These are phyloP conservation scores for Temnothorax ravouxi DNA, from an alignment of 2,888 invertebrate species.

Conservation along the genomic window DNA sequence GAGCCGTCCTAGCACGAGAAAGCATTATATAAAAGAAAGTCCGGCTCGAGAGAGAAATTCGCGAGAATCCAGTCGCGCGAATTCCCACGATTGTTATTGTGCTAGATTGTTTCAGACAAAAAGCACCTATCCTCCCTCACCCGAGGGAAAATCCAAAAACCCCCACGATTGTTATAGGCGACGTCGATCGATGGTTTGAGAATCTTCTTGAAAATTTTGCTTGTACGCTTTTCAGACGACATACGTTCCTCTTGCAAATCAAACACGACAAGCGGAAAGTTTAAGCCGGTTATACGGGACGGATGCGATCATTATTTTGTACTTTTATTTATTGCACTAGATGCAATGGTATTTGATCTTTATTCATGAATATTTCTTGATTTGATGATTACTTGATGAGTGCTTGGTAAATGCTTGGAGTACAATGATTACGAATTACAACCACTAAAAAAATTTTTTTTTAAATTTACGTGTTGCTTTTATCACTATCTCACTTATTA, in stretches of 20 bases:
- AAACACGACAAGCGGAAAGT: conserved; percentile 12
- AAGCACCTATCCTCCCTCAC: too few relatives aligned
- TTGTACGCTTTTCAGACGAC: conserved; percentile 2
- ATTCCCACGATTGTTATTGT: conserved; percentile 76
- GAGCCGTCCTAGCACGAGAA: conserved; percentile 59
- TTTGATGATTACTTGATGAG: neutral
- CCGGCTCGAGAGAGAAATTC: conserved; percentile 63
- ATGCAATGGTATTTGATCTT: neutral
- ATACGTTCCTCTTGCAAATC: neutral
- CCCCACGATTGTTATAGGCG: conserved; percentile 70
- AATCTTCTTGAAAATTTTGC: conserved; percentile 11
- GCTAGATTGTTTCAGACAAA: too few relatives aligned
- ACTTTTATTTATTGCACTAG: conserved; percentile 2
- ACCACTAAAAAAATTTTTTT: neutral
- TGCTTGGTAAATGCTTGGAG: neutral
- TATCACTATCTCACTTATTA: neutral
- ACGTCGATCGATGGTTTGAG: conserved; percentile 24
- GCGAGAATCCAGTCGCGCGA: conserved; percentile 63
- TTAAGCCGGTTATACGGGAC: neutral
- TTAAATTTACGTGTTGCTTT: neutral
- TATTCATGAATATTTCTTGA: neutral
- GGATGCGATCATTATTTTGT: conserved; percentile 11
- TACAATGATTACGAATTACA: neutral
- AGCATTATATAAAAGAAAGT: conserved; percentile 67
- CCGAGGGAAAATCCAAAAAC: too few relatives aligned